Percentiles rank a stretch among this genome's conserved stretches.
These are phyloP conservation scores for Glossosoma conforme DNA, from an alignment of 1,140 invertebrate genomes.

Conservation along the genomic window DNA sequence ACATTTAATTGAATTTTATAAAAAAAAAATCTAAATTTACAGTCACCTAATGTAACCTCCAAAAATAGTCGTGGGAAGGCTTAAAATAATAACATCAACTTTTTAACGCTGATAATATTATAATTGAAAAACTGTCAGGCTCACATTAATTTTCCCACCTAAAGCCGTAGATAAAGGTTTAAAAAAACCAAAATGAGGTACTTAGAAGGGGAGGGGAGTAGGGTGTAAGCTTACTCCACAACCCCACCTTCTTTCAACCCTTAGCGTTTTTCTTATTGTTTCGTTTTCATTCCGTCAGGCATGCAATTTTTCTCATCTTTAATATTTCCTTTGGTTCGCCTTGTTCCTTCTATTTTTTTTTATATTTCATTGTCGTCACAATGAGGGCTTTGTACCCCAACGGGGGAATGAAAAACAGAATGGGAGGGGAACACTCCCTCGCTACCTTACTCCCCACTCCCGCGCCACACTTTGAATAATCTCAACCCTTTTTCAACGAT, in stretches of 20 bases:
- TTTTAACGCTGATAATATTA: too few species aligned
- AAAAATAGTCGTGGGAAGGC: too few species aligned
- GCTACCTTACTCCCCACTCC: too few species aligned
- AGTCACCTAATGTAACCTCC: too few species aligned
- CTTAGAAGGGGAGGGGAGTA: too few species aligned
- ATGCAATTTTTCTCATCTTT: slow-evolving; percentile 30
- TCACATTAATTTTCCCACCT: background rate
- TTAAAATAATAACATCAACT: too few species aligned
- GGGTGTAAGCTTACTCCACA: too few species aligned
- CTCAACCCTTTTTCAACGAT: slow-evolving; percentile 24
- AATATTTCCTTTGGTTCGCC: slow-evolving; percentile 25
- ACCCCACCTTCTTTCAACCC: background rate
- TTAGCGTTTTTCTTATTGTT: slow-evolving; percentile 22
- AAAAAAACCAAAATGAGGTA: too few species aligned
- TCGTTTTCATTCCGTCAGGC: slow-evolving; percentile 24
- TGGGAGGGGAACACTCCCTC: slow-evolving; percentile 1
- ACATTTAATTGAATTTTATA: too few species aligned
- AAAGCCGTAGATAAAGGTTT: background rate
- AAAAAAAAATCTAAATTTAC: too few species aligned
- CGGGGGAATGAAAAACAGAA: too few species aligned
- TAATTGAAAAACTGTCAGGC: background rate
- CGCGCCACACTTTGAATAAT: too few species aligned
- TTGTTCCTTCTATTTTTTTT: slow-evolving; percentile 20
- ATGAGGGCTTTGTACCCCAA: slow-evolving; percentile 25
- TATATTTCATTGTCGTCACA: slow-evolving; percentile 25